Percentiles rank a stretch among this genome's conserved stretches.
Evolutionary conservation across 1,140 invertebrate genomes (phyloP).

Genomic region (Bursaphelenchus mucronatus): DNA sequence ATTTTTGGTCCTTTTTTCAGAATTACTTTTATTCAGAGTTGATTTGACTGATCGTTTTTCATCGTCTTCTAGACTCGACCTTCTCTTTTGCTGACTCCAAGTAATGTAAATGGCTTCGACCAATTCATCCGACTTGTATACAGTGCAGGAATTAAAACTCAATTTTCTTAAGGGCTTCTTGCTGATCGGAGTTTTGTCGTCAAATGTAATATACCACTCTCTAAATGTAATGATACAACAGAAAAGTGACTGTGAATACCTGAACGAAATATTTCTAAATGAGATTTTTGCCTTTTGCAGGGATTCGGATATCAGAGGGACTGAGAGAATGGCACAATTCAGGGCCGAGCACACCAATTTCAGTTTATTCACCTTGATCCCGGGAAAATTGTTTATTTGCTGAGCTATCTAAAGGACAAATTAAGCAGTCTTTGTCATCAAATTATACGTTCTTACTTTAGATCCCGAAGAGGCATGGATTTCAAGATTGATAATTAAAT

Average conservation of each 20-base stretch:
- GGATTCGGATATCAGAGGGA: background rate
- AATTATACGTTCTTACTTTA: background rate
- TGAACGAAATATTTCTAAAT: conserved; percentile 3
- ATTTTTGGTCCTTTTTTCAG: too few species aligned
- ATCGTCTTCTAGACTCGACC: too few species aligned
- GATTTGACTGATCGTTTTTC: too few species aligned
- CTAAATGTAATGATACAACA: conserved; percentile 9
- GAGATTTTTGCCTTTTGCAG: conserved; percentile 4
- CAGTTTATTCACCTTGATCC: conserved; percentile 18
- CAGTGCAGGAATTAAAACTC: conserved; percentile 11
- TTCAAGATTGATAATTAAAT: conserved; percentile 15
- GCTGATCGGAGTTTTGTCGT: conserved; percentile 5
- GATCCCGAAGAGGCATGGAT: conserved; percentile 8
- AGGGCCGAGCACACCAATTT: conserved; percentile 24
- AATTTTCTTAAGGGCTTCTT: background rate
- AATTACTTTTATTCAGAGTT: too few species aligned
- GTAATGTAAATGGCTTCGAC: conserved; percentile 6
- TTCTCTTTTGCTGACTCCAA: conserved; percentile 3
- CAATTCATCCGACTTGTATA: background rate
- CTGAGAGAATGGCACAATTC: conserved; percentile 4
- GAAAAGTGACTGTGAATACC: background rate
- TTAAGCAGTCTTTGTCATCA: background rate
- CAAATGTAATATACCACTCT: conserved; percentile 12
- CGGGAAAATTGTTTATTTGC: conserved; percentile 18
- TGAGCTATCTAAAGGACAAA: conserved; percentile 17